Conservation (phyloP, 1,140 invertebrate species). For the Polypedilum pembai region DNA sequence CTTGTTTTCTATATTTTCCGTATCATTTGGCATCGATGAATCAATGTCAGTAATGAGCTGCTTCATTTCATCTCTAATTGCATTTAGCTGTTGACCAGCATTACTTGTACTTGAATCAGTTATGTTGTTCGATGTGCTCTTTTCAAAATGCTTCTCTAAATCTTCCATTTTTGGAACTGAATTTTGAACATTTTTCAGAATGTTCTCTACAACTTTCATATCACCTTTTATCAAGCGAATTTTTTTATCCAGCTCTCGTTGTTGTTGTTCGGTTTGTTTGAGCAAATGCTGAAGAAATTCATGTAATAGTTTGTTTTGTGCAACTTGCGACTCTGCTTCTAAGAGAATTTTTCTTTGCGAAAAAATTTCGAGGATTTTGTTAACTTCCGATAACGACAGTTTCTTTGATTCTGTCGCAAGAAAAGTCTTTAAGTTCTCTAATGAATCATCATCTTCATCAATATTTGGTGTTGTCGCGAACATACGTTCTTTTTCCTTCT, state of each 20-base stretch:
- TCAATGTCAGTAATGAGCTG: conserved; percentile 6
- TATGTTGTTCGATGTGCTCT: not conserved
- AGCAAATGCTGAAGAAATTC: conserved; percentile 76
- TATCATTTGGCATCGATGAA: not conserved
- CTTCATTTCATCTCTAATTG: conserved; percentile 11
- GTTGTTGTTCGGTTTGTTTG: conserved; percentile 66
- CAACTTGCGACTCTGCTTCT: conserved; percentile 68
- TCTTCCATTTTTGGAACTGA: conserved; percentile 27
- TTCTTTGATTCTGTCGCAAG: conserved; percentile 60
- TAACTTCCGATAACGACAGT: conserved; percentile 70
- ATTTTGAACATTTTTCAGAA: conserved; percentile 56
- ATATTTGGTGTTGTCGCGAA: not conserved
- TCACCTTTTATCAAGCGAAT: conserved; percentile 72
- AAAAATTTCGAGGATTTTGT: conserved; percentile 72
- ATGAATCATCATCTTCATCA: conserved; percentile 34
- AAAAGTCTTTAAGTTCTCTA: conserved; percentile 54
- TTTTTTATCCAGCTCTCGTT: conserved; percentile 58
- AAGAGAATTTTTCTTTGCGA: conserved; percentile 69
- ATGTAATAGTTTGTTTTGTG: conserved; percentile 71
- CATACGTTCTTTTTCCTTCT: conserved; percentile 20
- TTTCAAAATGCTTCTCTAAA: conserved; percentile 5
- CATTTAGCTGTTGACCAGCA: not conserved
- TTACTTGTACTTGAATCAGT: not conserved
- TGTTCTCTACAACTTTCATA: conserved; percentile 68
- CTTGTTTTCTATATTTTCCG: too few species aligned